phyloP scores from a whole-genome alignment of 2,113 vertebrate genomes.

The Baryphthengus martii region DNA sequence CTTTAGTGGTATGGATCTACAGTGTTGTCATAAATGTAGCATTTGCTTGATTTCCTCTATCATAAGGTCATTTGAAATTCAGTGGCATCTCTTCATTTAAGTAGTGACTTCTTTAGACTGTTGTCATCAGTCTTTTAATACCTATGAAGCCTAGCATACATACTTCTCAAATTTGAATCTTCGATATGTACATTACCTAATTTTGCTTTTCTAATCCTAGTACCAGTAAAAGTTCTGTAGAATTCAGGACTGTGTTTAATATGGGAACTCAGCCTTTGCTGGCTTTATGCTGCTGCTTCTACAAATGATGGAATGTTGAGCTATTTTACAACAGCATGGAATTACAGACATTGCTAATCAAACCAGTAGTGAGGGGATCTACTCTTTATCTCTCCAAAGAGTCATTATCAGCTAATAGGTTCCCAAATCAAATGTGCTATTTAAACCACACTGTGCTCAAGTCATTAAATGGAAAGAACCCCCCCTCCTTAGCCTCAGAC shows the following conservation, averaged over 20 bases:
- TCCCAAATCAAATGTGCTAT: not conserved
- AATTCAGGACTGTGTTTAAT: not conserved
- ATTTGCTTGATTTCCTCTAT: not conserved
- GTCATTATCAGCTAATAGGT: constrained; percentile 8
- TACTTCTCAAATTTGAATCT: not conserved
- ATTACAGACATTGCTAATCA: constrained; percentile 23
- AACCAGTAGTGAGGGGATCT: not conserved
- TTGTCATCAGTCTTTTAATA: not conserved
- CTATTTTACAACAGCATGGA: not conserved
- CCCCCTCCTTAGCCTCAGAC: not conserved
- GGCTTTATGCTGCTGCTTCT: not conserved
- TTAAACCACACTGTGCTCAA: constrained; percentile 1
- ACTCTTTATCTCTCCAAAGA: not conserved
- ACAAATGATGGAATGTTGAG: not conserved
- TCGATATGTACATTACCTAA: not conserved
- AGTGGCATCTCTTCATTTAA: not conserved
- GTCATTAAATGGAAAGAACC: not conserved
- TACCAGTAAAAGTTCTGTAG: not conserved
- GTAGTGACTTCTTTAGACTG: not conserved
- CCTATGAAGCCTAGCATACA: not conserved
- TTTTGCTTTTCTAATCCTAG: not conserved
- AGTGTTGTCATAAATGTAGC: not conserved
- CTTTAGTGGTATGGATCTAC: not conserved
- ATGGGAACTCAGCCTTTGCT: not conserved
- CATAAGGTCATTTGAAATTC: not conserved